phyloP scores from a whole-genome alignment of 2,797 vertebrate genomes.

The Garrulus glandarius region DNA sequence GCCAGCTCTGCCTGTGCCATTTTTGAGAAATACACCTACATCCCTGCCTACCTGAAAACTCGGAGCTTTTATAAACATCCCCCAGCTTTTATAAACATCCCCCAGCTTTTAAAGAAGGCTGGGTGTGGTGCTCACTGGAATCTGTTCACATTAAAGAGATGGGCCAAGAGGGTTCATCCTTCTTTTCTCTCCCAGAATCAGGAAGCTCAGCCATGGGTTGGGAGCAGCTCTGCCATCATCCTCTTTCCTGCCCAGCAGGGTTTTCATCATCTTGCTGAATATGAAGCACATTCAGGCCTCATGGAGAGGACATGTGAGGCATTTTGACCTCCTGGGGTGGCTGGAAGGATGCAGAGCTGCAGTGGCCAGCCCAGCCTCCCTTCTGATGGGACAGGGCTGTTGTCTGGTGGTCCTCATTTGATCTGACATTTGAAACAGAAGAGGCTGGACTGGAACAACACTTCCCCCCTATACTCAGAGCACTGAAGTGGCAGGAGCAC shows the following conservation, averaged over 20 bases:
- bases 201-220: background rate
- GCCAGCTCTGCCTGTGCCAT: rapidly evolving
- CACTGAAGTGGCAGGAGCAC: conserved; percentile 33
- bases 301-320: background rate
- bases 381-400: background rate
- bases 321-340: background rate
- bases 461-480: background rate
- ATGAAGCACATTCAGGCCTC: background rate
- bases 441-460: background rate
- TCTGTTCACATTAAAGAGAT: background rate
- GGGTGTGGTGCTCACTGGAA: background rate
- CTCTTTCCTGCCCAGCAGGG: background rate
- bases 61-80: background rate
- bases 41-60: background rate
- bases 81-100: too few species aligned
- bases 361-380: background rate
- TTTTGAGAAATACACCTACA: background rate
- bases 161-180: background rate
- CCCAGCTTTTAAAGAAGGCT: background rate
- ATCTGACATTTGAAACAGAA: conserved; percentile 1
- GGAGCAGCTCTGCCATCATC: background rate
- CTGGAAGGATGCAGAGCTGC: background rate
- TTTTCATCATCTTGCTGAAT: background rate
- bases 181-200: rapidly evolving
- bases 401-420: background rate